phyloP scores from a whole-genome alignment of 2,888 invertebrate genomes.

The Megamerina dolium region DNA sequence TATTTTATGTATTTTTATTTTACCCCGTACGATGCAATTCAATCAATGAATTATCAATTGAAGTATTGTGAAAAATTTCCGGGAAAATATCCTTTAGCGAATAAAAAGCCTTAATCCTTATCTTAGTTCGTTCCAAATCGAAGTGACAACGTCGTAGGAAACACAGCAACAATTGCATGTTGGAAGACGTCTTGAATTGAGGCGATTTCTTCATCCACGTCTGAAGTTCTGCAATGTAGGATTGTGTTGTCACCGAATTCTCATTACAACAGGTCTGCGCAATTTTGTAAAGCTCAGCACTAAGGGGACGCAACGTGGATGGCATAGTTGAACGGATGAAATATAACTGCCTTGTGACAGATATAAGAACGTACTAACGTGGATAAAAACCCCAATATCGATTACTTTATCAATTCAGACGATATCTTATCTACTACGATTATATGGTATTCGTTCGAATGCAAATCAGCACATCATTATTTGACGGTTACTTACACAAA shows the following conservation, averaged over 20 bases:
- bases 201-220: constrained; percentile 32
- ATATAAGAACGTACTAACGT: no score
- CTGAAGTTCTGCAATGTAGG: constrained; percentile 22
- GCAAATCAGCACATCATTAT: no score
- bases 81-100: constrained; percentile 31
- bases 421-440: no score
- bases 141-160: constrained; percentile 35
- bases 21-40: constrained; percentile 31
- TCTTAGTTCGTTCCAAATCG: constrained; percentile 33
- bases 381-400: no score
- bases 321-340: constrained; percentile 1
- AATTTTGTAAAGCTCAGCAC: constrained; percentile 20
- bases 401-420: no score
- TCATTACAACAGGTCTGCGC: constrained; percentile 35
- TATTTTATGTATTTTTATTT: constrained; percentile 10
- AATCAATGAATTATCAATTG: constrained; percentile 27
- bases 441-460: no score
- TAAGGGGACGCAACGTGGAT: constrained; percentile 2
- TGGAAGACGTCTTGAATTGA: constrained; percentile 28
- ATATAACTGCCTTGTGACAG: not conserved
- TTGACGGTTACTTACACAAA: no score
- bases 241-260: constrained; percentile 19
- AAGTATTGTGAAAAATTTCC: constrained; percentile 31
- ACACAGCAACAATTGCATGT: constrained; percentile 27
- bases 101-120: constrained; percentile 34